Percentiles rank a stretch among this genome's conserved stretches.
Evolutionary conservation across 2,113 vertebrate genomes (phyloP).

Genomic region (Stictonetta naevosa): DNA sequence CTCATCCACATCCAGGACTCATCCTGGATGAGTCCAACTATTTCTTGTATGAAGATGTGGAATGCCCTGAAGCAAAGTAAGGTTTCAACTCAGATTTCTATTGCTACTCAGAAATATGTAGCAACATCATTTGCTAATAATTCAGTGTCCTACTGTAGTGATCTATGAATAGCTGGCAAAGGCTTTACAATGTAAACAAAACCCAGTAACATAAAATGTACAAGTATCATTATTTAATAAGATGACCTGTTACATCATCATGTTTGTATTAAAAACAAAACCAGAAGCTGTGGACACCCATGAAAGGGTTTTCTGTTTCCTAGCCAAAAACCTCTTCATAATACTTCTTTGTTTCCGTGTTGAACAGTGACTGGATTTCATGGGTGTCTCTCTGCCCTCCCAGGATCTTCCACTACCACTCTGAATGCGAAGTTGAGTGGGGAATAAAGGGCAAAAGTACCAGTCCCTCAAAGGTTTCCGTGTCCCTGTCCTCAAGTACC

Average conservation of each 20-base stretch:
- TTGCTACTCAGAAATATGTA: neutral
- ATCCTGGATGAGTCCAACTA: neutral
- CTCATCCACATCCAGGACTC: neutral
- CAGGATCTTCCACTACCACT: neutral
- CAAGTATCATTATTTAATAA: constrained; percentile 31
- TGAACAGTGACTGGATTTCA: neutral
- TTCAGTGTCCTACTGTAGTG: neutral
- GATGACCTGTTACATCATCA: constrained; percentile 34
- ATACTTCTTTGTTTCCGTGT: constrained; percentile 6
- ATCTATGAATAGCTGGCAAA: neutral
- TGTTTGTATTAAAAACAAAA: constrained; percentile 56
- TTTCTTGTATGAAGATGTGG: neutral
- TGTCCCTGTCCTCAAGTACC: neutral
- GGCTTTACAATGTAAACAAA: neutral
- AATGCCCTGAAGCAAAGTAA: neutral
- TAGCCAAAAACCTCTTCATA: constrained; percentile 32
- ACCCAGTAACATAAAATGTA: neutral
- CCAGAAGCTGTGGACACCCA: neutral
- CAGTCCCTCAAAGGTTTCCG: neutral
- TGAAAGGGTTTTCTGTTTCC: constrained; percentile 48
- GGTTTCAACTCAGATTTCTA: neutral
- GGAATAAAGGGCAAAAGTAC: neutral
- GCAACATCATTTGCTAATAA: neutral
- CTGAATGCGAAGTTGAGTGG: neutral
- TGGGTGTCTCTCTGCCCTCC: neutral